Base-by-base conservation (phyloP, 1,140 invertebrate species). In the Antheraea pernyi region DNA sequence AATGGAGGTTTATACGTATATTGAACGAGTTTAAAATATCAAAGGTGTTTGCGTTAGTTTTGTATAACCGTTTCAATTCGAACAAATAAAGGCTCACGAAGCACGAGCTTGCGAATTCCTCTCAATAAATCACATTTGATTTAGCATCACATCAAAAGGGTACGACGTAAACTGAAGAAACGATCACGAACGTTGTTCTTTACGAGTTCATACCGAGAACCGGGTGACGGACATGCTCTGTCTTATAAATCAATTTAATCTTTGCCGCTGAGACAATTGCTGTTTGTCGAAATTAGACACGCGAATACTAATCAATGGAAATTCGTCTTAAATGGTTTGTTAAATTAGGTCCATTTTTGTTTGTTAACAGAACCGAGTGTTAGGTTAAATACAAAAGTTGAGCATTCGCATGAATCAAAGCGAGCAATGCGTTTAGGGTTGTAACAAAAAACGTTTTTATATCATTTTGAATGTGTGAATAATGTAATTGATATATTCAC, bases 221-320 rank as follows among this genome's bases (percentile, higher is more conserved):
- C 63, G 53, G 61, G 58, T 78, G 81, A 82, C 76, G 72, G 75
- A 80, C 74, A 73, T 53, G 71, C 59, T 61, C 67, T 73, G 75
- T 71, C 74, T 59, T 79, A 79, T 84, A 84, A 84, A 84, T 84
- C 81, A 83, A 80, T 83, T 81, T 79, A 82, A 79, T 80, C 75
- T 78, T 66, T 65, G 63, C 72, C 61, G 75, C 74, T 76, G 78
- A 79, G 82, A 84, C 82, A 84, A 84, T 82, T 80, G 77, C 75
- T 67, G 37, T 7, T 11, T 7, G 46, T 53, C 46, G 46, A 48
- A 53, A 53, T 53, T 53, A 53, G n/a, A 63, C 71, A 69, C 65
- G 22, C 8, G 61, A 37, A 59, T 63, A 19, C 46, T 68, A 30
- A 67, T 61, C 64, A 22, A 48, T 48, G 11, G 7, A 19, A 19